A percentile compares a stretch with the other conserved stretches of the same genome.
Conservation (phyloP, 2,888 invertebrate genomes). For the Erebia ligea region DNA sequence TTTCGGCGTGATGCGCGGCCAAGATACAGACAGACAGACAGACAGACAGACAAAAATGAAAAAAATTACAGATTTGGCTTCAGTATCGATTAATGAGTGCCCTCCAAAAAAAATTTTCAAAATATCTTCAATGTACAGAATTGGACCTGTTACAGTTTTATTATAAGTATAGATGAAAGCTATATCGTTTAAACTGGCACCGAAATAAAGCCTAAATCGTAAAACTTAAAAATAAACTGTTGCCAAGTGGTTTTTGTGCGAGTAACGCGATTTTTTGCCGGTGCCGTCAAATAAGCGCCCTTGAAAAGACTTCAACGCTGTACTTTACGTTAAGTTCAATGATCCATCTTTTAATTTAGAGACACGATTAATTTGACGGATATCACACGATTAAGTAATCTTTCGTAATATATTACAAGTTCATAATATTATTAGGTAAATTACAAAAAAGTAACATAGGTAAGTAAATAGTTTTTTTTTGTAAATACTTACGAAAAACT, state of each 20-base stretch:
- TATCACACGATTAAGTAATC: constrained; percentile 19
- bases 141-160: no score
- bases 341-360: constrained; percentile 51
- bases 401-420: neutral
- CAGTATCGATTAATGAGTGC: no score
- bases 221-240: constrained; percentile 41
- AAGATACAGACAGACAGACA: no score
- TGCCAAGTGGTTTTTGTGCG: constrained; percentile 42
- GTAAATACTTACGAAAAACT: neutral
- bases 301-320: constrained; percentile 80
- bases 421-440: neutral
- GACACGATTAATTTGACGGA: constrained; percentile 34
- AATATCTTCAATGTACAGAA: no score
- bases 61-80: no score
- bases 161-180: no score
- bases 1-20: no score
- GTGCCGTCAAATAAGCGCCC: constrained; percentile 68
- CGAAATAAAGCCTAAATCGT: constrained; percentile 23
- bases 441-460: neutral
- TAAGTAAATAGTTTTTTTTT: neutral
- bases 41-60: no score
- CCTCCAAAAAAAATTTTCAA: no score
- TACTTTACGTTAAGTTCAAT: constrained; percentile 66
- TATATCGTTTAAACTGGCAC: constrained; percentile 5
- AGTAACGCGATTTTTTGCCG: constrained; percentile 53